Percentiles rank a stretch among this genome's conserved stretches.
phyloP scores from a whole-genome alignment of 2,113 vertebrate genomes.

The Xiphophorus maculatus region DNA sequence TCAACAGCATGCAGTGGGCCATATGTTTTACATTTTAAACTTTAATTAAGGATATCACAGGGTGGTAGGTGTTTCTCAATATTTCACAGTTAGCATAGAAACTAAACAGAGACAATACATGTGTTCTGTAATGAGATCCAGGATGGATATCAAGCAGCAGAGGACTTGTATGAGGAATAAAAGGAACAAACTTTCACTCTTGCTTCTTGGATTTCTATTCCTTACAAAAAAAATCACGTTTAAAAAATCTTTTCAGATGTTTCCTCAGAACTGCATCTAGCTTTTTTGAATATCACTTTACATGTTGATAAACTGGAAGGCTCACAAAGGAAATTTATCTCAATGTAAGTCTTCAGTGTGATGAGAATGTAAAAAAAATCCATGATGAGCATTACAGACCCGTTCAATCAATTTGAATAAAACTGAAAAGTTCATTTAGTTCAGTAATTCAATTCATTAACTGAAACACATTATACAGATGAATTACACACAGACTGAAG shows the following conservation, averaged over 20 bases:
- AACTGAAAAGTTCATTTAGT: no score
- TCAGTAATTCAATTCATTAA: no score
- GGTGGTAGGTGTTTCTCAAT: conserved; percentile 5
- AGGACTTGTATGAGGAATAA: conserved; percentile 5
- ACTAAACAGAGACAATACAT: not conserved
- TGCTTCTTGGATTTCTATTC: not conserved
- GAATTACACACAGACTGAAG: no score
- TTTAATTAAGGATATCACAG: conserved; percentile 17
- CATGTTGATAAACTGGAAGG: not conserved
- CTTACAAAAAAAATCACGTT: not conserved
- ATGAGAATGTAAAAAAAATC: no score
- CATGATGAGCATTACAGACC: no score
- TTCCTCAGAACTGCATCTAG: not conserved
- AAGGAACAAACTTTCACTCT: not conserved
- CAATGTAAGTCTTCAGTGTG: no score
- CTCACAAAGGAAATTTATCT: no score
- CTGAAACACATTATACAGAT: no score
- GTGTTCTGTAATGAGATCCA: not conserved
- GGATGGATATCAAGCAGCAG: not conserved
- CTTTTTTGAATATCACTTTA: conserved; percentile 2
- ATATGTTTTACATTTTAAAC: conserved; percentile 23
- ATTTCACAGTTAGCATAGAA: not conserved
- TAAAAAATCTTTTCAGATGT: not conserved
- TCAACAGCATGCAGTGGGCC: conserved; percentile 8
- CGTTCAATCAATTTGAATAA: no score